Evolutionary conservation across 1,140 invertebrate genomes (phyloP).

Genomic region (Neodiprion virginianus): DNA sequence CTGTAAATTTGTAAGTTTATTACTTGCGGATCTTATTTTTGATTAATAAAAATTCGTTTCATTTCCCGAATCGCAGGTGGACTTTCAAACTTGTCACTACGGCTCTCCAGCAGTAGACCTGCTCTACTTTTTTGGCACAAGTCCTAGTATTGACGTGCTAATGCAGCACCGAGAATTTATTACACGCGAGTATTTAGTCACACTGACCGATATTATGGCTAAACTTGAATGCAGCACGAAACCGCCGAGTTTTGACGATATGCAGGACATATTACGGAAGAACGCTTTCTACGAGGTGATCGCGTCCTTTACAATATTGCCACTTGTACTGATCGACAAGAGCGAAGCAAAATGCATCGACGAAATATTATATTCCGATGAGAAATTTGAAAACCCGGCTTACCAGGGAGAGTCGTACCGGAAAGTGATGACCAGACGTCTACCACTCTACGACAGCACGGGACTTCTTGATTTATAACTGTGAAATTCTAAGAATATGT

Average conservation of each 20-base stretch:
- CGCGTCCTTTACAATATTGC: conserved; percentile 36
- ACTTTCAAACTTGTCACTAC: conserved; percentile 61
- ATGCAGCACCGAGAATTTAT: conserved; percentile 46
- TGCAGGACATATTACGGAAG: conserved; percentile 46
- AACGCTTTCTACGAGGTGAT: conserved; percentile 44
- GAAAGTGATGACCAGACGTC: conserved; percentile 36
- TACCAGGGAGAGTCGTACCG: conserved; percentile 27
- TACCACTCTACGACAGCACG: conserved; percentile 36
- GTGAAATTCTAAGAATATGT: too few species aligned
- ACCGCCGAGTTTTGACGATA: conserved; percentile 52
- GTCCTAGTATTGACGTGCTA: conserved; percentile 41
- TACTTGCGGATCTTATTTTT: too few species aligned
- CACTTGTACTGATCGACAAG: conserved; percentile 43
- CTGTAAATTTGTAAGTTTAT: conserved; percentile 64
- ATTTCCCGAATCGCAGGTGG: conserved; percentile 53
- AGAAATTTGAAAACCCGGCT: conserved; percentile 28
- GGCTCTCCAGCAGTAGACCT: conserved; percentile 62
- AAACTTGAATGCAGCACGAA: conserved; percentile 47
- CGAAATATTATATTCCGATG: conserved; percentile 37
- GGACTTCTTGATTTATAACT: conserved; percentile 43
- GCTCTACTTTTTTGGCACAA: conserved; percentile 62
- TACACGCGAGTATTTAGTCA: conserved; percentile 52
- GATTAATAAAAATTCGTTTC: too few species aligned
- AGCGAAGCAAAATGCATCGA: conserved; percentile 35
- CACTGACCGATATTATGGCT: conserved; percentile 48